Evolutionary conservation across 2,113 vertebrate genomes (phyloP).

Genomic region (Hippoglossus stenolepis): DNA sequence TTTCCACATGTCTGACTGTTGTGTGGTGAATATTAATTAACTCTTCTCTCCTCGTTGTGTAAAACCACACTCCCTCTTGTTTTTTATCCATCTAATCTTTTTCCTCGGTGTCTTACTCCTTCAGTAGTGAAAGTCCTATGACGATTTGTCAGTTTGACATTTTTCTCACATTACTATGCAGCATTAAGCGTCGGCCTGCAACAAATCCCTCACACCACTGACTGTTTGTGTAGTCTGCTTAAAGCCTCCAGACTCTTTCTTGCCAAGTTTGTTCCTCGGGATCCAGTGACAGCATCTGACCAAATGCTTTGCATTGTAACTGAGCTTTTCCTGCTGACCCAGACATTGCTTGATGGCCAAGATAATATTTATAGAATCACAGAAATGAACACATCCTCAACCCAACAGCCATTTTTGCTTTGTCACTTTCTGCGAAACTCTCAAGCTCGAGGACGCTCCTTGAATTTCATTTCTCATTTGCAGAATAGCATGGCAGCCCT

Average conservation of each 20-base stretch:
- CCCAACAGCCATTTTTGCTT: constrained; percentile 27
- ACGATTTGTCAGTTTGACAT: constrained; percentile 54
- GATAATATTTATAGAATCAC: constrained; percentile 67
- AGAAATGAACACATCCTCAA: constrained; percentile 52
- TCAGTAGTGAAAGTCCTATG: constrained; percentile 21
- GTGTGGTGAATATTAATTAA: constrained; percentile 56
- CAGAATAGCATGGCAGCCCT: neutral
- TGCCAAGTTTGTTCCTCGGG: constrained; percentile 33
- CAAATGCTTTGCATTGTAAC: constrained; percentile 37
- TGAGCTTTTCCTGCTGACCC: constrained; percentile 35
- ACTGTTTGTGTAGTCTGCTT: constrained; percentile 13
- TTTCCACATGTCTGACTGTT: constrained; percentile 39
- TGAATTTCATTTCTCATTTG: constrained; percentile 3
- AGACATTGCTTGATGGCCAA: constrained; percentile 12
- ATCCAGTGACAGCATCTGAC: constrained; percentile 14
- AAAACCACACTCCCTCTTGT: constrained; percentile 1
- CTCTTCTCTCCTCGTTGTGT: constrained; percentile 20
- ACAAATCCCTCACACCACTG: constrained; percentile 28
- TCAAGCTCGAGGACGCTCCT: neutral
- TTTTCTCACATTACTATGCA: constrained; percentile 51
- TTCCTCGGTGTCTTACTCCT: constrained; percentile 5
- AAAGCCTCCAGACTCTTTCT: constrained; percentile 13
- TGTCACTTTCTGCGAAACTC: constrained; percentile 31
- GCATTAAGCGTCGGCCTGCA: constrained; percentile 11
- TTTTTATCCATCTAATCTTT: constrained; percentile 2